Evolutionary conservation across 2,797 vertebrate genomes (phyloP).

Genomic region (Gouania willdenowi): DNA sequence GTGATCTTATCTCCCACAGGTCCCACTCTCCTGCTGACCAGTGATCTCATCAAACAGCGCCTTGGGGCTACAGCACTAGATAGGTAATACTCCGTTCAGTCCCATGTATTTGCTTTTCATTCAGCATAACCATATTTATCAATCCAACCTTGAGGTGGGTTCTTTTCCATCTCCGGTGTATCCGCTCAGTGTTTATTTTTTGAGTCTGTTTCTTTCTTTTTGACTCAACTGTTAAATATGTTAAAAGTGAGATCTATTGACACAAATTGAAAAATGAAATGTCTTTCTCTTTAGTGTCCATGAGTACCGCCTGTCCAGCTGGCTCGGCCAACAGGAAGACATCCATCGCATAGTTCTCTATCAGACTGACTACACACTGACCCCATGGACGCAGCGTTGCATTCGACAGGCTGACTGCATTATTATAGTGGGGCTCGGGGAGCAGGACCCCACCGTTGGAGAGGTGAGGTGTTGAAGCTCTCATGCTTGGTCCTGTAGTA

Average conservation of each 20-base stretch:
- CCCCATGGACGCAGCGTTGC: constrained; percentile 94
- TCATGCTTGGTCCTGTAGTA: no score
- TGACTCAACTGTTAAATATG: constrained; percentile 18
- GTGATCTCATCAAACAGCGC: constrained; percentile 86
- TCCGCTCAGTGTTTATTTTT: neutral
- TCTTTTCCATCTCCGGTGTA: no score
- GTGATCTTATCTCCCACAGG: constrained; percentile 62
- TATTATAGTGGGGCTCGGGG: constrained; percentile 90
- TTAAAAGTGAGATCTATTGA: constrained; percentile 18
- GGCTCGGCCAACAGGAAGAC: constrained; percentile 96
- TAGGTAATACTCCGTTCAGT: constrained; percentile 72
- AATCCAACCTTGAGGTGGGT: no score
- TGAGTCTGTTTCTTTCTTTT: neutral
- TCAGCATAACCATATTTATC: no score
- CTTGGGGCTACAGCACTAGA: constrained; percentile 89
- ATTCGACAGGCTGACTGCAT: constrained; percentile 95
- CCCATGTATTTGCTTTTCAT: no score
- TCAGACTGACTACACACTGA: constrained; percentile 87
- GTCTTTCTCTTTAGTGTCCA: constrained; percentile 77
- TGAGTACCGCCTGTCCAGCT: constrained; percentile 92
- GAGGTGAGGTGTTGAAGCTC: constrained; percentile 53
- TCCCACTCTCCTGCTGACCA: constrained; percentile 87
- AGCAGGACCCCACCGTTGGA: constrained; percentile 88
- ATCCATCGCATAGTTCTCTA: constrained; percentile 93
- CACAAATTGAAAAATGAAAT: constrained; percentile 16